phyloP scores from a whole-genome alignment of 1,140 invertebrate genomes.

The Daktulosphaira vitifoliae region DNA sequence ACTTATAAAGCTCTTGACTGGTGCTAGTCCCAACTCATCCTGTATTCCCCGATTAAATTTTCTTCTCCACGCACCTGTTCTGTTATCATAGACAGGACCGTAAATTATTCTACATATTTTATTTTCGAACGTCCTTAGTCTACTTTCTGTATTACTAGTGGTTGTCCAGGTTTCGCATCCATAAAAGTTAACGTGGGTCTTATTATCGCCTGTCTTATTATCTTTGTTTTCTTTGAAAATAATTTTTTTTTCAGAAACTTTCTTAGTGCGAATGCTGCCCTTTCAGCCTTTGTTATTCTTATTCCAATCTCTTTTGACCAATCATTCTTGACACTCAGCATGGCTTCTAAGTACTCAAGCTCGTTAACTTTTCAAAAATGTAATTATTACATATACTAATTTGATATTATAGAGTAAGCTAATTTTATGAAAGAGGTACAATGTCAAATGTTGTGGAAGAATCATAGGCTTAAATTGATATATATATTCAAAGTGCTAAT shows the following conservation, averaged over 20 bases:
- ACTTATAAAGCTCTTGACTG: too few relatives aligned
- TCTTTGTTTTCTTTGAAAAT: not conserved
- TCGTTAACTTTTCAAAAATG: conserved; percentile 1
- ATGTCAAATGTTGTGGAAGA: too few relatives aligned
- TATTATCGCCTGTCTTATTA: not conserved
- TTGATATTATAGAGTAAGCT: too few relatives aligned
- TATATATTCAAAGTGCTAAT: too few relatives aligned
- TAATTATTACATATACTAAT: too few relatives aligned
- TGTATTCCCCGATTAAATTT: too few relatives aligned
- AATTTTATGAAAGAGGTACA: too few relatives aligned
- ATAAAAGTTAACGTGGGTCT: conserved; percentile 3
- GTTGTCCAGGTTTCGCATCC: conserved; percentile 5
- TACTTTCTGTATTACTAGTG: not conserved
- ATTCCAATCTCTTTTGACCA: not conserved
- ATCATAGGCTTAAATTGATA: too few relatives aligned
- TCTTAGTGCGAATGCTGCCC: not conserved
- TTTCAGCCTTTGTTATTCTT: not conserved
- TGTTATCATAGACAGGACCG: not conserved
- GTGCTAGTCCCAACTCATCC: too few relatives aligned
- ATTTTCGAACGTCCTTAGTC: not conserved
- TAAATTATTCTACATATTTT: conserved; percentile 5
- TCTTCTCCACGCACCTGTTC: too few relatives aligned
- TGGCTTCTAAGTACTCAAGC: not conserved
- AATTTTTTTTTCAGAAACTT: conserved; percentile 6
- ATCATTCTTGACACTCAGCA: not conserved